Base-by-base conservation (phyloP, 2,113 vertebrate species). In the Excalfactoria chinensis region DNA sequence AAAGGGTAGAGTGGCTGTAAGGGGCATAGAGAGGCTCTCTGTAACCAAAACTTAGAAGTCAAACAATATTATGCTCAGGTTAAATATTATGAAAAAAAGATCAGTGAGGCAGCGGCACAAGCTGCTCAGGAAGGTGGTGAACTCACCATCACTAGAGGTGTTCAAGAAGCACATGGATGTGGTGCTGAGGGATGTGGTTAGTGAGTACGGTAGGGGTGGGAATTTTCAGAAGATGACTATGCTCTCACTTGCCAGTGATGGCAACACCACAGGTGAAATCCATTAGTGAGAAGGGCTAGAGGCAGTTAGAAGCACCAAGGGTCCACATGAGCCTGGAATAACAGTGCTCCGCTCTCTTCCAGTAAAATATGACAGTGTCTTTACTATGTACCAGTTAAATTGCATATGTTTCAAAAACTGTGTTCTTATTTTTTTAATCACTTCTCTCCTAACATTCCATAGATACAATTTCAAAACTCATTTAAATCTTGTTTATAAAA, bases 231-330 rank as follows among this genome's bases (percentile, higher is more conserved):
- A 28, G 58, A 40, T 35, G 44, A 26, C 28, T 53, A 15, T 0
- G 0, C 4, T 75, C 23, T n/a, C 40, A 69, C 28, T 35, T 71
- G 13, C 14, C 62, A 53, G 35, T 8, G 41, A 41, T 51, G 41
- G 35, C 11, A 56, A 67, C 40, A 80, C 2, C 34, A 63, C 4
- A 21, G 21, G 30, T 26, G 23, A 66, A 16, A 66, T 7, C 13
- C n/a, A 56, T 53, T 72, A 84, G 11, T 6, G 60, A 71, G 56
- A 79, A 66, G 5, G 4, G 19, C 41, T 22, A 7, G 32, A 59
- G 30, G 26, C 0, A 0, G 9, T 7, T 7, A 8, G 3, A 13
- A 11, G 8, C 28, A 79, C 46, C n/a, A 66, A 40, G 14, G 34
- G 7, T 3, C 20, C 51, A 18, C 8, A 34, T 62, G 26, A 21